Conservation (phyloP, 2,888 invertebrate species). For the Drosophila subquinaria region DNA sequence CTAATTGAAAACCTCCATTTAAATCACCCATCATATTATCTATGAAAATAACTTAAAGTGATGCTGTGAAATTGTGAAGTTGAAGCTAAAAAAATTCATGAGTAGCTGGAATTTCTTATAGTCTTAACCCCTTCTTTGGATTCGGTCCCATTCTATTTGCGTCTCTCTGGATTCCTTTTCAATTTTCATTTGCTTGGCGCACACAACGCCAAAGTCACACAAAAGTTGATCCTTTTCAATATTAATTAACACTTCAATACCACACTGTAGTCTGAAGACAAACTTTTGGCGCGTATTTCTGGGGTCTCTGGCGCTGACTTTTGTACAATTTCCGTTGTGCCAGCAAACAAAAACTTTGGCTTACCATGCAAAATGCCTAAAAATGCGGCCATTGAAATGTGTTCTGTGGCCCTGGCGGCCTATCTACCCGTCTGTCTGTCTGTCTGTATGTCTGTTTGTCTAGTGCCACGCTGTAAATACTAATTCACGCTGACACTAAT, state of each 20-base stretch:
- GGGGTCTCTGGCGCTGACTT: slow-evolving; percentile 64
- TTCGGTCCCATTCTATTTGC: not conserved
- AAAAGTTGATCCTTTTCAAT: slow-evolving; percentile 84
- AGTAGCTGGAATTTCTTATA: slow-evolving; percentile 34
- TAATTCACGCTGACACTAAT: slow-evolving; percentile 81
- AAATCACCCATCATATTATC: too few relatives aligned
- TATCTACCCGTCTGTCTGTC: slow-evolving; percentile 1
- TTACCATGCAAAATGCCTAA: slow-evolving; percentile 67
- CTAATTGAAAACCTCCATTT: slow-evolving; percentile 8
- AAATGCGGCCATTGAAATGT: slow-evolving; percentile 66
- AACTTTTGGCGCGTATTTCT: slow-evolving; percentile 61
- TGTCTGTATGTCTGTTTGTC: slow-evolving; percentile 1
- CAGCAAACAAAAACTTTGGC: slow-evolving; percentile 60
- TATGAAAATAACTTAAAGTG: slow-evolving; percentile 29
- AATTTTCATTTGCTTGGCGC: slow-evolving; percentile 68
- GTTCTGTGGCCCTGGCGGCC: slow-evolving; percentile 14
- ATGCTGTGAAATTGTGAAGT: slow-evolving; percentile 6
- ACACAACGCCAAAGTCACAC: slow-evolving; percentile 73
- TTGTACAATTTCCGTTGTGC: slow-evolving; percentile 67
- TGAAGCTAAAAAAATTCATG: slow-evolving; percentile 37
- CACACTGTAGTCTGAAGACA: slow-evolving; percentile 70
- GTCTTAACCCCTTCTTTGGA: slow-evolving; percentile 17
- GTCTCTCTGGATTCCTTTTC: slow-evolving; percentile 63
- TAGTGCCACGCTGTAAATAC: slow-evolving; percentile 60
- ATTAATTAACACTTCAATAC: slow-evolving; percentile 85